Percentiles rank a stretch among this genome's conserved stretches.
phyloP scores from a whole-genome alignment of 2,888 invertebrate species.

The Netelia fuscicornis region DNA sequence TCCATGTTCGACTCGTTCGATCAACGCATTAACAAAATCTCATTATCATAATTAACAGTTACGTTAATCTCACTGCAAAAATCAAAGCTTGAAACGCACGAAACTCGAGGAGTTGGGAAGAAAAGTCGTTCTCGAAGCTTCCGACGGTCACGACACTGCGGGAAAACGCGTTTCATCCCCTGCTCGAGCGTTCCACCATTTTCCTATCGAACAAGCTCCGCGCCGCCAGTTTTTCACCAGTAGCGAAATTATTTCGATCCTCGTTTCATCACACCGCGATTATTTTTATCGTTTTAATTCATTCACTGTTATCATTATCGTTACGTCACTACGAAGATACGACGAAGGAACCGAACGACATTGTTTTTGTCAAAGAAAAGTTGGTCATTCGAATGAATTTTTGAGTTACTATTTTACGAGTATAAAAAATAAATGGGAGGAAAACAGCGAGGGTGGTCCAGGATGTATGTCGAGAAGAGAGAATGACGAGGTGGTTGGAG shows the following conservation, averaged over 20 bases:
- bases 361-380: not conserved
- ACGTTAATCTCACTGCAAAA: slow-evolving; percentile 7
- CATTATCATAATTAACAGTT: slow-evolving; percentile 1
- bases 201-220: slow-evolving; percentile 16
- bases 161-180: slow-evolving; percentile 45
- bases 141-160: slow-evolving; percentile 45
- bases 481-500: slow-evolving; percentile 31
- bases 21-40: not conserved
- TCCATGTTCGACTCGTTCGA: slow-evolving; percentile 20
- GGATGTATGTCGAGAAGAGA: slow-evolving; percentile 18
- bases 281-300: not conserved
- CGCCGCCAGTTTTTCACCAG: slow-evolving; percentile 15
- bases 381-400: no score
- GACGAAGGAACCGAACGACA: not conserved
- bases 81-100: slow-evolving; percentile 4
- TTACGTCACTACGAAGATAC: not conserved
- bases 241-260: slow-evolving; percentile 8
- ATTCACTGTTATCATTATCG: slow-evolving; percentile 12
- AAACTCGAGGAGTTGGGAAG: not conserved
- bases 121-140: slow-evolving; percentile 11
- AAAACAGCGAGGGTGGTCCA: slow-evolving; percentile 27
- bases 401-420: no score
- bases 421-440: not conserved
- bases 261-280: not conserved
- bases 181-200: slow-evolving; percentile 40